Percentiles rank a stretch among this genome's conserved stretches.
phyloP scores from a whole-genome alignment of 2,888 invertebrate genomes.

The Apeira syringaria region DNA sequence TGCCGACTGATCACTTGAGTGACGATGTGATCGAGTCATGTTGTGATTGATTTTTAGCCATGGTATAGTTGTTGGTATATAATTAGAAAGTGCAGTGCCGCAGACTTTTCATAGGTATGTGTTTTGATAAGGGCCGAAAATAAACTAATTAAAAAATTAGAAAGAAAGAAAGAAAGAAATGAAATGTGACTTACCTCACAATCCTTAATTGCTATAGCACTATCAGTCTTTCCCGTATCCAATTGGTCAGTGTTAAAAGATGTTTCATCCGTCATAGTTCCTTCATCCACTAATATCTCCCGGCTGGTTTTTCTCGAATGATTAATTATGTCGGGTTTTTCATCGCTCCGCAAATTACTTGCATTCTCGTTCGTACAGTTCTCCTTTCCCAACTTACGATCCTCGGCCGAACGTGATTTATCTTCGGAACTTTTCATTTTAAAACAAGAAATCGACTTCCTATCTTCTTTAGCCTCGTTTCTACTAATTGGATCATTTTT shows the following conservation, averaged over 20 bases:
- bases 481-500: conserved; percentile 64
- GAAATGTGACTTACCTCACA: conserved; percentile 53
- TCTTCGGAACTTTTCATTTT: conserved; percentile 74
- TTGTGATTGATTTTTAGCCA: too few species aligned
- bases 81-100: too few species aligned
- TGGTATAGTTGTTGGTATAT: too few species aligned
- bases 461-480: conserved; percentile 64
- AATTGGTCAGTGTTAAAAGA: conserved; percentile 55
- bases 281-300: conserved; percentile 62
- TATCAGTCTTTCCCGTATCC: conserved; percentile 64
- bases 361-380: conserved; percentile 74
- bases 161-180: neutral
- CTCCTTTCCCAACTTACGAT: conserved; percentile 64
- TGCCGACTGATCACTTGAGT: too few species aligned
- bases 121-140: too few species aligned
- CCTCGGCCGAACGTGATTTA: conserved; percentile 67
- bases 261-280: conserved; percentile 59
- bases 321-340: conserved; percentile 70
- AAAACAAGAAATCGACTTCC: conserved; percentile 76
- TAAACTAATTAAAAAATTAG: too few species aligned
- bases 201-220: conserved; percentile 56
- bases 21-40: too few species aligned
- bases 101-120: too few species aligned
- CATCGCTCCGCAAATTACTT: conserved; percentile 63
- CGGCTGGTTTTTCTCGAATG: conserved; percentile 63